Percentiles rank a stretch among this genome's conserved stretches.
Evolutionary conservation across 2,888 invertebrate species (phyloP).

Genomic region (Dione juno): DNA sequence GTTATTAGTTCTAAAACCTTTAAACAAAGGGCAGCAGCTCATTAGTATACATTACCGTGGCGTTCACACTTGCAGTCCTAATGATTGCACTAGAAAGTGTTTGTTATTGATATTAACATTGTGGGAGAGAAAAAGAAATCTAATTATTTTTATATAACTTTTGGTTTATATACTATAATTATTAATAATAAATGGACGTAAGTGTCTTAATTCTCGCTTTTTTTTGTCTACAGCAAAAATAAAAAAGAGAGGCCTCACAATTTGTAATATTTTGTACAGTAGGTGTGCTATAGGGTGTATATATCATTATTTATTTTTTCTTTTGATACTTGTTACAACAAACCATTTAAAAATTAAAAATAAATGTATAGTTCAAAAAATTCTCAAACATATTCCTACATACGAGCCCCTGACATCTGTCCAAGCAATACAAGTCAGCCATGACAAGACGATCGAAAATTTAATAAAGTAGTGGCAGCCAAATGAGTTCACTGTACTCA

Average conservation of each 20-base stretch:
- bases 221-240: no score
- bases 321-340: no score
- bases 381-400: not conserved
- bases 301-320: no score
- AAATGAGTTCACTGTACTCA: conserved; percentile 10
- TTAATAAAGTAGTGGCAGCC: not conserved
- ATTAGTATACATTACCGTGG: conserved; percentile 15
- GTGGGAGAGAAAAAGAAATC: not conserved
- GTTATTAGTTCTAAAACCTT: conserved; percentile 17
- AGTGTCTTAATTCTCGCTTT: no score
- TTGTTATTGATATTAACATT: not conserved
- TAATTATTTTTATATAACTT: no score
- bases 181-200: no score
- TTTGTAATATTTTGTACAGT: no score
- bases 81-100: conserved; percentile 21
- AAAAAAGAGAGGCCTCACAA: no score
- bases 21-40: conserved; percentile 7
- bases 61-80: conserved; percentile 19
- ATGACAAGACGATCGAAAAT: not conserved
- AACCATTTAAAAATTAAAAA: not conserved
- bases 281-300: no score
- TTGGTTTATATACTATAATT: no score
- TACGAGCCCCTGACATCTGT: not conserved
- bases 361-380: not conserved
- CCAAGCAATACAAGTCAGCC: not conserved